phyloP scores from a whole-genome alignment of 2,797 vertebrate species.

The Geotrypetes seraphini region DNA sequence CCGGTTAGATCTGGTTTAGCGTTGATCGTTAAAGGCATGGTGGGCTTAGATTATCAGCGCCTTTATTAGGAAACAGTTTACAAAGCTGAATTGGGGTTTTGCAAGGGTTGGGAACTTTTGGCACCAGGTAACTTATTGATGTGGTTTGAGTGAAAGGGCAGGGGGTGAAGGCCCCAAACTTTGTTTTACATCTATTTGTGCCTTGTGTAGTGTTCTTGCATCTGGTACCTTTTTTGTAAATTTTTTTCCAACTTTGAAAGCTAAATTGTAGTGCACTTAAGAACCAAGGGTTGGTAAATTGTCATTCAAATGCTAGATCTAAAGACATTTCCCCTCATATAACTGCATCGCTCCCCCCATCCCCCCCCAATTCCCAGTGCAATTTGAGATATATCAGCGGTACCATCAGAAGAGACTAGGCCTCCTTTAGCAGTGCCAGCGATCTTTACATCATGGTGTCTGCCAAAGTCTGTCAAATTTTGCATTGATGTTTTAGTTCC shows the following conservation, averaged over 20 bases:
- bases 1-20: too few relatives aligned
- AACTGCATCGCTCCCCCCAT: slow-evolving; percentile 4
- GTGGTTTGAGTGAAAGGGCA: not conserved
- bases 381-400: slow-evolving; percentile 17
- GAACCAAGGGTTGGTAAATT: slow-evolving; percentile 11
- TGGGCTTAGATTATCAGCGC: too few relatives aligned
- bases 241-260: slow-evolving; percentile 23
- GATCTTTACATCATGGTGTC: slow-evolving; percentile 20
- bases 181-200: slow-evolving; percentile 25
- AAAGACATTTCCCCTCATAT: slow-evolving; percentile 3
- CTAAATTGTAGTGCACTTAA: slow-evolving; percentile 15
- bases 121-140: slow-evolving; percentile 25
- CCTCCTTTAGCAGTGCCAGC: slow-evolving; percentile 10
- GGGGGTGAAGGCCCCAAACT: slow-evolving; percentile 25
- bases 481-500: slow-evolving; percentile 6
- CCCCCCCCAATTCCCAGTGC: slow-evolving; percentile 13
- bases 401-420: slow-evolving; percentile 8
- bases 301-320: slow-evolving; percentile 14
- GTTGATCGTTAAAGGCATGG: too few relatives aligned
- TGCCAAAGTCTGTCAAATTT: slow-evolving; percentile 6
- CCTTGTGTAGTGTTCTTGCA: slow-evolving; percentile 13
- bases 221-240: slow-evolving; percentile 14
- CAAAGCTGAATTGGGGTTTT: slow-evolving; percentile 32
- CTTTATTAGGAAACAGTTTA: slow-evolving; percentile 39
- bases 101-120: slow-evolving; percentile 20